Percentiles rank a stretch among this genome's conserved stretches.
Evolutionary conservation across 1,140 invertebrate species (phyloP).

Genomic region (Drosophila pseudoananassae): DNA sequence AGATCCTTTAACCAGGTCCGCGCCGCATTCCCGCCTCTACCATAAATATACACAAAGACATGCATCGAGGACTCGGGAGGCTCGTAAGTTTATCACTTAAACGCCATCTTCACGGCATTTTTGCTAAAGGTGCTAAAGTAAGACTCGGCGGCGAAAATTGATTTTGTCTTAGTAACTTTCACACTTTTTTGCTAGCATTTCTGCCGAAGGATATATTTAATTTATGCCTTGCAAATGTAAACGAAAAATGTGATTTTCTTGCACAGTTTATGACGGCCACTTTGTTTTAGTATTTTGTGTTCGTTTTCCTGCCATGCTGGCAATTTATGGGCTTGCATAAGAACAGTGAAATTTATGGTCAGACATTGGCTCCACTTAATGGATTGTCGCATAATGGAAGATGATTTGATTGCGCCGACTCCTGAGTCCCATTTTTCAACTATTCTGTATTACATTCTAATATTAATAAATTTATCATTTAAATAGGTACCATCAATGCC

Average conservation of each 20-base stretch:
- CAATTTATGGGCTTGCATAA: conserved; percentile 70
- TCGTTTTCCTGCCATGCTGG: conserved; percentile 3
- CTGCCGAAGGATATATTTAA: conserved; percentile 61
- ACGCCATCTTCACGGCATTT: conserved; percentile 62
- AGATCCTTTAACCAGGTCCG: conserved; percentile 41
- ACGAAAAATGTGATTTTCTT: conserved; percentile 68
- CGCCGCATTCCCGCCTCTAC: conserved; percentile 6
- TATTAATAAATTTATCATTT: neutral
- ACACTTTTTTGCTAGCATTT: conserved; percentile 13
- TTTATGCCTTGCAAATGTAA: conserved; percentile 64
- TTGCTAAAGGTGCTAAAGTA: conserved; percentile 44
- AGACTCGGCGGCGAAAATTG: conserved; percentile 47
- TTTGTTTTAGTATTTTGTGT: conserved; percentile 23
- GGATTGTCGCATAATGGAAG: neutral
- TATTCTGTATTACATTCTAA: neutral
- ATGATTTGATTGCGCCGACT: neutral
- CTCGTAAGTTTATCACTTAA: conserved; percentile 58
- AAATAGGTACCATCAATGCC: neutral
- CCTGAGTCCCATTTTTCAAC: neutral
- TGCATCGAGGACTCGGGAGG: conserved; percentile 8
- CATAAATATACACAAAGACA: conserved; percentile 5
- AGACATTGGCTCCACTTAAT: conserved; percentile 44
- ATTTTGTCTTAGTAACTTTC: conserved; percentile 45
- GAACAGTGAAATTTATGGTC: conserved; percentile 62
- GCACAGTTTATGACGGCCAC: conserved; percentile 52